Base-by-base conservation (phyloP, 2,888 invertebrate genomes). In the Nymphalis polychloros region DNA sequence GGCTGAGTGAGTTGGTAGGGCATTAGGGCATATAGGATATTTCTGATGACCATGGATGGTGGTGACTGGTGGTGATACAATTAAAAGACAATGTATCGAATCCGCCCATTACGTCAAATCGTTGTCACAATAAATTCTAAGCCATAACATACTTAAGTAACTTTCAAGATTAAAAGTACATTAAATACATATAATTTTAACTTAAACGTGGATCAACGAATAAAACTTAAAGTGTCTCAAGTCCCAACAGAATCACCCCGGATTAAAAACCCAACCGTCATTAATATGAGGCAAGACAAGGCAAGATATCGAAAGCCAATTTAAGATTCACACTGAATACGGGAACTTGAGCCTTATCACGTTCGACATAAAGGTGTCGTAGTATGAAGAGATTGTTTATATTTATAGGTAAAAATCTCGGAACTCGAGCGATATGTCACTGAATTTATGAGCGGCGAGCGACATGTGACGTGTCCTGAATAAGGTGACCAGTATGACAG, bases 391-490 rank as follows among this genome's bases (percentile, higher is more conserved):
- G 65, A 80, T 19, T 57, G 52, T 52, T 82, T 82, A 60, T 69
- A 69, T 69, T 69, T 70, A 67, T 70, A 67, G 63, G 69, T 83
- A 82, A 86, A 85, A 87, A 86, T 87, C 84, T 87, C 78, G 79
- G 85, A 86, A 86, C 80, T 82, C 81, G 81, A 77, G 80, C 88
- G 87, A 88, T 89, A 89, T 89, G 89, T 90, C 89, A 88, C 84
- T 81, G 79, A 89, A 89, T 90, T 90, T 90, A 90, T 88, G 89
- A 89, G 86, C 68, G 64, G 59, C 64, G 80, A 80, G 76, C 83
- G 83, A 81, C 79, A 79, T 82, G 80, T 88, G 89, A 89, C 88
- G 85, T 83, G 80, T 87, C 88, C 88, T 88, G 85, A 82, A 84
- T 83, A 82, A 75, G 83, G 46, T 27, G 4, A 63, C 62, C 62